Conservation (phyloP, 2,888 invertebrate genomes). For the Conops quadrifasciatus region DNA sequence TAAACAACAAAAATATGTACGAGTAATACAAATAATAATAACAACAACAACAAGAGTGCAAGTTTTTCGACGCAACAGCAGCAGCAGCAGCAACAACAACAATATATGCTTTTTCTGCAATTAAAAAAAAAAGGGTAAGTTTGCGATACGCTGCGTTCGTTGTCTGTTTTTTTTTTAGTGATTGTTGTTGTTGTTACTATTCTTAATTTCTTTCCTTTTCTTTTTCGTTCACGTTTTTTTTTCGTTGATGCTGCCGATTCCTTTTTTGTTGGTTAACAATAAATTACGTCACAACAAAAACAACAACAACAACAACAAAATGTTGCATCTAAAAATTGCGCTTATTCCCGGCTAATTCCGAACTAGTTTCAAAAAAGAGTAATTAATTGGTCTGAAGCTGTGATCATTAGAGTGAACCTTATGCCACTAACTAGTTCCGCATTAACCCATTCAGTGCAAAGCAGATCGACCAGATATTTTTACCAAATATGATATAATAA, state of each 20-base stretch:
- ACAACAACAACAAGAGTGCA: conserved; percentile 29
- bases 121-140: neutral
- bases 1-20: too few relatives aligned
- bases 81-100: too few relatives aligned
- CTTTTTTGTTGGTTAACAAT: neutral
- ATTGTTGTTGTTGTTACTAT: neutral
- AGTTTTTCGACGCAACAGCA: neutral
- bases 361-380: too few relatives aligned
- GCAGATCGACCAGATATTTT: too few relatives aligned
- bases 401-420: too few relatives aligned
- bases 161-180: neutral
- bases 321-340: neutral
- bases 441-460: too few relatives aligned
- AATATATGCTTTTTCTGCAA: neutral
- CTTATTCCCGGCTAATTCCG: neutral
- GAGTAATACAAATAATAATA: too few relatives aligned
- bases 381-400: too few relatives aligned
- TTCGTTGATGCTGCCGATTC: too few relatives aligned
- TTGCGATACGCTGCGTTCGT: neutral
- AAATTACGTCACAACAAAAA: neutral
- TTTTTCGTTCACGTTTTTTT: neutral
- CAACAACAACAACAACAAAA: neutral
- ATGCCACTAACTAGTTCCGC: too few relatives aligned
- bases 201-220: neutral
- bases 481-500: too few relatives aligned